Conservation (phyloP, 2,113 vertebrate genomes). For the Sorex araneus region DNA sequence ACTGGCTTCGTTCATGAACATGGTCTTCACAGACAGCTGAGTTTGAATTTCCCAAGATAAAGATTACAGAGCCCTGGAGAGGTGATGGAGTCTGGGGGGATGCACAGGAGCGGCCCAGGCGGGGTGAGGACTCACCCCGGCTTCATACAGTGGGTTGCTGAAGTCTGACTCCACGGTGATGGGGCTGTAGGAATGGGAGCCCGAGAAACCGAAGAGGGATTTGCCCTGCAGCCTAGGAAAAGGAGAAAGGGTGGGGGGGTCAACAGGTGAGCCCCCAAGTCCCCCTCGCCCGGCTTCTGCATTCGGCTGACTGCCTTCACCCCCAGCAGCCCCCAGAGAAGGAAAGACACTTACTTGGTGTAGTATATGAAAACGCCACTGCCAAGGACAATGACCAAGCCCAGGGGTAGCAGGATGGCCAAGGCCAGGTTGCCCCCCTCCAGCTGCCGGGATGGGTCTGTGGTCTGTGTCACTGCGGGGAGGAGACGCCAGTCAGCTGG, state of each 20-base stretch:
- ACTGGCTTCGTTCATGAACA: background rate
- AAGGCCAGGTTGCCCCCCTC: slow-evolving; percentile 95
- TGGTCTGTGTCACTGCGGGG: slow-evolving; percentile 92
- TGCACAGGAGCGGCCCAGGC: background rate
- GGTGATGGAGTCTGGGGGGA: background rate
- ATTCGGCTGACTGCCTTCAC: background rate
- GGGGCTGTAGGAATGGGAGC: slow-evolving; percentile 96
- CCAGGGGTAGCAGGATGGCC: slow-evolving; percentile 95
- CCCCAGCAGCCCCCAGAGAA: background rate
- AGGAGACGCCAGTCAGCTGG: slow-evolving; percentile 32
- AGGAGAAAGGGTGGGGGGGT: slow-evolving; percentile 40
- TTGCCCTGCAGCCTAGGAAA: slow-evolving; percentile 93
- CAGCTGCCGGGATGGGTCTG: slow-evolving; percentile 93
- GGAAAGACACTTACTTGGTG: slow-evolving; percentile 91
- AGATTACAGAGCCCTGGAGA: background rate
- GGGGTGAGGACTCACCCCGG: slow-evolving; percentile 90
- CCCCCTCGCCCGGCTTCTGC: background rate
- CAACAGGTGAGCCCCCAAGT: slow-evolving; percentile 19
- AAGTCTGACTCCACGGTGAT: slow-evolving; percentile 96
- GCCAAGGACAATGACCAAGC: slow-evolving; percentile 95
- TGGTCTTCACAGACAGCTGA: slow-evolving; percentile 1
- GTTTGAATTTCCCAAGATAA: slow-evolving; percentile 36
- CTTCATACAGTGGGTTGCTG: slow-evolving; percentile 97
- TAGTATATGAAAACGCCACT: slow-evolving; percentile 97
- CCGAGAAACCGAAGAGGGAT: slow-evolving; percentile 95